These are phyloP conservation scores for Caligus rogercresseyi DNA, from an alignment of 1,140 invertebrate species.

Conservation along the genomic window DNA sequence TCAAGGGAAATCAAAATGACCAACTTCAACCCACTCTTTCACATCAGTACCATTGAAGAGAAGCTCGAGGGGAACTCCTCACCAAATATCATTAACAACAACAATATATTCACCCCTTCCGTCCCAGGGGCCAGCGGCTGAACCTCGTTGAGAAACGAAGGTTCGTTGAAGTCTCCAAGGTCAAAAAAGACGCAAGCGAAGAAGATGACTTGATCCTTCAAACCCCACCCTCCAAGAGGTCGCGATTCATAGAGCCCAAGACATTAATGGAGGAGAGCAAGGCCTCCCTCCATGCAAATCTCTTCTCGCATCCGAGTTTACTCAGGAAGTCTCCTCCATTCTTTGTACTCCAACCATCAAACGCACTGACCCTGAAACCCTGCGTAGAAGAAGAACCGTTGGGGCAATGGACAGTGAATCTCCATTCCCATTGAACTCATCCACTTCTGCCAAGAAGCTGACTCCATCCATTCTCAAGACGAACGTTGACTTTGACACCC, in stretches of 20 bases:
- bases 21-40: slow-evolving; percentile 5
- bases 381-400: background rate
- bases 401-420: background rate
- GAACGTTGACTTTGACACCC: background rate
- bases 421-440: background rate
- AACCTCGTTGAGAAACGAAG: background rate
- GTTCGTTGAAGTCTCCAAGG: background rate
- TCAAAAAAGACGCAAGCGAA: no score
- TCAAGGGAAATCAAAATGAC: background rate
- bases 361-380: background rate
- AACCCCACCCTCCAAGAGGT: background rate
- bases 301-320: background rate
- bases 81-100: background rate
- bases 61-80: background rate
- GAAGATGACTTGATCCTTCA: background rate
- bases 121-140: background rate
- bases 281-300: background rate
- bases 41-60: background rate
- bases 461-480: background rate
- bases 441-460: background rate
- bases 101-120: slow-evolving; percentile 9
- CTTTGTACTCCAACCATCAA: background rate
- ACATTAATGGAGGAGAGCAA: background rate
- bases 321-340: background rate
- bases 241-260: background rate